Evolutionary conservation across 1,140 invertebrate genomes (phyloP).

Genomic region (Heliconius melpomene): DNA sequence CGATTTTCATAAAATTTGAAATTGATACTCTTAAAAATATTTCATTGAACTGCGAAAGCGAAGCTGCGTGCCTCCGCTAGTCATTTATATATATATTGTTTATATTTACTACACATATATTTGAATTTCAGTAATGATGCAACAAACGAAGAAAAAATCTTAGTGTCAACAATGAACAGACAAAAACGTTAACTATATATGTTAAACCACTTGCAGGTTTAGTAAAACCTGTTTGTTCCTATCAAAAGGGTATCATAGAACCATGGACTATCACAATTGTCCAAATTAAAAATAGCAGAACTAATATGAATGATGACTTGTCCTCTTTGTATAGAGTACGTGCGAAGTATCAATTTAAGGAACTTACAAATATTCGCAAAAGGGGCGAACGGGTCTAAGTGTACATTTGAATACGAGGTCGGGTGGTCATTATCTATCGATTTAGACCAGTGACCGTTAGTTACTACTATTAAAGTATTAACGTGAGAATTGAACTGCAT

Average conservation of each 20-base stretch:
- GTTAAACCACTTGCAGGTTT: background rate
- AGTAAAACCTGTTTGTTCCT: background rate
- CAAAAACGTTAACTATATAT: background rate
- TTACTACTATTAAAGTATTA: constrained; percentile 18
- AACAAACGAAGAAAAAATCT: too few relatives aligned
- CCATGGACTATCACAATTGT: constrained; percentile 25
- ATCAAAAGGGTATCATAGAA: constrained; percentile 44
- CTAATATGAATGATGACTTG: constrained; percentile 9
- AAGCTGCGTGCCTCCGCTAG: too few relatives aligned
- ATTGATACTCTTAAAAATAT: too few relatives aligned
- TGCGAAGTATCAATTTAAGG: constrained; percentile 40
- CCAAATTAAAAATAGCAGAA: background rate
- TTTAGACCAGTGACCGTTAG: constrained; percentile 35
- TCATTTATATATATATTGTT: too few relatives aligned
- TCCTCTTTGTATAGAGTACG: constrained; percentile 48
- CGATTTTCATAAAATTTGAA: too few relatives aligned
- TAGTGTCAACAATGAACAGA: constrained; percentile 18
- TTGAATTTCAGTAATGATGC: too few relatives aligned
- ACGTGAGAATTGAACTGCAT: constrained; percentile 33
- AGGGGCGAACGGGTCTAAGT: constrained; percentile 36
- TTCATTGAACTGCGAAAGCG: too few relatives aligned
- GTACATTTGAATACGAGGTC: constrained; percentile 30
- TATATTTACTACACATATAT: too few relatives aligned
- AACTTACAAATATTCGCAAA: constrained; percentile 37
- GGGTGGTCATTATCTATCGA: constrained; percentile 37